Evolutionary conservation across 2,113 vertebrate species (phyloP).

Genomic region (Athene cunicularia): DNA sequence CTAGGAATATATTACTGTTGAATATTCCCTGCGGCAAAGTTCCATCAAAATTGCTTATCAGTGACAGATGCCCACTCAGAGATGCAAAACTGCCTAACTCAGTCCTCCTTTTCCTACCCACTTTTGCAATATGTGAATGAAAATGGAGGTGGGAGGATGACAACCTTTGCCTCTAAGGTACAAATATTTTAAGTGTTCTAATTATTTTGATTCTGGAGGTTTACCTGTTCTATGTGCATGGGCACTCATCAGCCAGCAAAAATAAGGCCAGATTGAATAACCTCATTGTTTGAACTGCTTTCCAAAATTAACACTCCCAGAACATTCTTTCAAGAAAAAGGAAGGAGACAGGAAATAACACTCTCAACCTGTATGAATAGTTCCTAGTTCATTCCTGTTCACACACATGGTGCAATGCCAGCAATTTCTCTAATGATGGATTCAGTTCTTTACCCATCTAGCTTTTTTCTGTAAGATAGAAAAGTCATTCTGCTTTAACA

Average conservation of each 20-base stretch:
- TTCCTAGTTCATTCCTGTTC: neutral
- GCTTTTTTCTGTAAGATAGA: neutral
- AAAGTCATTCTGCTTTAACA: neutral
- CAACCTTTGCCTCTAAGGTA: constrained; percentile 6
- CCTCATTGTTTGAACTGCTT: constrained; percentile 3
- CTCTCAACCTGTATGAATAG: neutral
- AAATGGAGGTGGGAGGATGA: neutral
- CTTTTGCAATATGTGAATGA: neutral
- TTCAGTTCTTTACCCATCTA: neutral
- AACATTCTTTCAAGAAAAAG: neutral
- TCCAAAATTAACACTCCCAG: constrained; percentile 17
- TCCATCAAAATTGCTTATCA: constrained; percentile 43
- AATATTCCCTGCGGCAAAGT: constrained; percentile 54
- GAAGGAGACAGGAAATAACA: constrained; percentile 38
- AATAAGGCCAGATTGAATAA: constrained; percentile 45
- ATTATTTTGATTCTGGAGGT: constrained; percentile 41
- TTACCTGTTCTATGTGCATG: neutral
- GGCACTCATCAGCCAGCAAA: neutral
- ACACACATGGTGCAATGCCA: neutral
- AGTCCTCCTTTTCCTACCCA: neutral
- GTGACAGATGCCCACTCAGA: constrained; percentile 48
- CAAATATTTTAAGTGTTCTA: constrained; percentile 3
- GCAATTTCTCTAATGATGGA: neutral
- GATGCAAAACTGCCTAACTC: constrained; percentile 34
- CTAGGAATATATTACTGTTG: constrained; percentile 48